Evolutionary conservation across 2,113 vertebrate genomes (phyloP), one percentile per base, ranked within the genome.

Genomic region (Actenoides hombroni): DNA sequence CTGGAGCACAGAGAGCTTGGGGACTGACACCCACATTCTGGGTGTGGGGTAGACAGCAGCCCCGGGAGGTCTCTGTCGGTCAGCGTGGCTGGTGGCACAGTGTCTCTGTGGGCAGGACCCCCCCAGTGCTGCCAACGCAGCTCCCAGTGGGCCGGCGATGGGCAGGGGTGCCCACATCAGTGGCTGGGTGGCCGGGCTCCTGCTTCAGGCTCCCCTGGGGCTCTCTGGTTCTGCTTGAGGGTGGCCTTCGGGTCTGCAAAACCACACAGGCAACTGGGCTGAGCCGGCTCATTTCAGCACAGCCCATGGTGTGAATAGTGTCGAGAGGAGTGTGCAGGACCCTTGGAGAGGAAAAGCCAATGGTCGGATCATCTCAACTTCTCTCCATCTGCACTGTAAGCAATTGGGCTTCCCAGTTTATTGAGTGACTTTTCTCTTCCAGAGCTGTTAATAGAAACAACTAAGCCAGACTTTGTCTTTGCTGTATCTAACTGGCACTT

Each of bases 401-500:
- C 44, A 64, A 3, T 20, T 3, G 2, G 21, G 42, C 39, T 86
- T 71, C 54, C 77, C 29, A 46, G 71, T 39, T 73, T 76, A 0
- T 54, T 31, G 54, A 71, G 28, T 57, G 86, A 78, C 54, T 83
- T 75, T 74, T 60, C 71, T 60, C 61, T 82, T 81, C 24, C 31
- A 61, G 92, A 68, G 80, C 65, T 82, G 77, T 61, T 68, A 56
- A 31, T 23, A 57, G 76, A 59, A 92, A 77, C 57, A 53, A 16
- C 88, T 65, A n/a, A 90, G 49, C 88, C 69, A 53, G 48, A 9
- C 61, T 67, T 15, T 8, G 4, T 37, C 85, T 90, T 71, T 92
- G 31, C 86, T 96, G 40, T 54, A 42, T 49, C 77, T 95, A 91
- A 95, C 92, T 96, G 94, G 88, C 56, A 79, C 95, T 94, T 95